phyloP scores from a whole-genome alignment of 2,113 vertebrate genomes.

The Micronycteris hirsuta region DNA sequence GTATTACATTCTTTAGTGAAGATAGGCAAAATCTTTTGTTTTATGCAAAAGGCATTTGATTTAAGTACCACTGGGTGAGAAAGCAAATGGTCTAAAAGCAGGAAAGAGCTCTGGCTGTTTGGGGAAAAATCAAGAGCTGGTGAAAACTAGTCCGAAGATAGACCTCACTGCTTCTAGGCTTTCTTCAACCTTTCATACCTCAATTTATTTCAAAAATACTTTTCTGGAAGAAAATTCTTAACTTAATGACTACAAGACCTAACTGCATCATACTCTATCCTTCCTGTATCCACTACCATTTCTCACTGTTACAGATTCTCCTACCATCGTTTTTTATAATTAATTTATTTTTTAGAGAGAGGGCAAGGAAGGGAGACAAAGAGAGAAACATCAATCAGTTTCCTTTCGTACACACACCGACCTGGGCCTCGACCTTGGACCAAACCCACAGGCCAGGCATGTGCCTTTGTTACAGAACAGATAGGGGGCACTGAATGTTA shows the following conservation, averaged over 20 bases:
- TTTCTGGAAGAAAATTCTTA: neutral
- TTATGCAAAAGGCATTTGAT: neutral
- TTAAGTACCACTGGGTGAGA: neutral
- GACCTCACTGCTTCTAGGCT: neutral
- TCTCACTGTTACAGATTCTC: neutral
- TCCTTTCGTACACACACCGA: no score
- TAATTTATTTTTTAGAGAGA: no score
- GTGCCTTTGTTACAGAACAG: no score
- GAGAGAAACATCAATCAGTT: no score
- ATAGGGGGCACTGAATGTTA: no score
- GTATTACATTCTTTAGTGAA: neutral
- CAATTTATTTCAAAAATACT: neutral
- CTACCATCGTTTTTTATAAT: neutral
- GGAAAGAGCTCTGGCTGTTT: neutral
- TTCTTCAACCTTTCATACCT: neutral
- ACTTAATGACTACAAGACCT: neutral
- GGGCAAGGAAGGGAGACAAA: no score
- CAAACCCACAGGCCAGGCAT: no score
- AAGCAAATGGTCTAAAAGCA: neutral
- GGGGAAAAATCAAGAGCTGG: neutral
- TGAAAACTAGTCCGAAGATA: neutral
- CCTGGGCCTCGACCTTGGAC: no score
- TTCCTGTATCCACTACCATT: neutral
- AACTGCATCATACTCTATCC: accelerated
- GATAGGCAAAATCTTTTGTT: neutral